These are phyloP conservation scores for Sitta carolinensis DNA, from an alignment of 2,797 vertebrate genomes.

Conservation along the genomic window DNA sequence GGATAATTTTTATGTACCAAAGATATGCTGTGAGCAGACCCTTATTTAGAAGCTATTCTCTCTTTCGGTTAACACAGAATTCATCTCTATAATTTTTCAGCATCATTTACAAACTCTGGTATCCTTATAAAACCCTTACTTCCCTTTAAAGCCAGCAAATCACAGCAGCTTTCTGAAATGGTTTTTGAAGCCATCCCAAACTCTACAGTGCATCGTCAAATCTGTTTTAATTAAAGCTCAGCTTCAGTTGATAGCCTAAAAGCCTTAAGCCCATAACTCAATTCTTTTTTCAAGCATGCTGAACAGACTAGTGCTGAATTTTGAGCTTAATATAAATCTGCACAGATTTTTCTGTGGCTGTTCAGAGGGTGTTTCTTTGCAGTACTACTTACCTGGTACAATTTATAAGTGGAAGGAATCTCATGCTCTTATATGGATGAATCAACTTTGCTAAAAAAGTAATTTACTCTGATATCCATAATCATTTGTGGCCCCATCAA, in stretches of 20 bases:
- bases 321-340: constrained; percentile 26
- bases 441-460: not conserved
- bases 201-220: constrained; percentile 4
- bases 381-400: not conserved
- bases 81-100: not conserved
- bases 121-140: not conserved
- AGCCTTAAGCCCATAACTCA: constrained; percentile 18
- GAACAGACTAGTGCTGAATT: not conserved
- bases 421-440: not conserved
- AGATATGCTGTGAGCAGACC: not conserved
- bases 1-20: not conserved
- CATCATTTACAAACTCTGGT: not conserved
- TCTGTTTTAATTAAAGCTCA: constrained; percentile 63
- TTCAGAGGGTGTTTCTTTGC: not conserved
- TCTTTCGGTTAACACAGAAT: not conserved
- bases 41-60: not conserved
- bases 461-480: not conserved
- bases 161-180: not conserved
- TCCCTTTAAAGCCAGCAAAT: constrained; percentile 7
- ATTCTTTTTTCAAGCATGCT: constrained; percentile 11
- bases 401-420: not conserved
- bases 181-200: constrained; percentile 9
- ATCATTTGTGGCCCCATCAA: not conserved
- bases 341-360: not conserved
- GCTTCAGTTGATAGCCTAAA: constrained; percentile 57